Evolutionary conservation across 2,888 invertebrate species (phyloP).

Genomic region (Mechanitis messenoides): DNA sequence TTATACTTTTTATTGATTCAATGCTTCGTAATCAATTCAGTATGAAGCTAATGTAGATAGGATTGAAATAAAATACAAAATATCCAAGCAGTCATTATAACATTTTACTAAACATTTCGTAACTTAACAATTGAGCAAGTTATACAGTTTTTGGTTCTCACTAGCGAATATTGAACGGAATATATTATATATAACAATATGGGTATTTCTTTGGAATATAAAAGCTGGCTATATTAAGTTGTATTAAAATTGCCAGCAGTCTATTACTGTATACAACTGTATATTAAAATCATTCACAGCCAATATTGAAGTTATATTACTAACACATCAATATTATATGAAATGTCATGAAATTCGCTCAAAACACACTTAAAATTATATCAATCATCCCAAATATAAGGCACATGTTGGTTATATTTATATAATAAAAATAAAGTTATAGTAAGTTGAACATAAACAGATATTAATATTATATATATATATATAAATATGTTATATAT

Average conservation of each 20-base stretch:
- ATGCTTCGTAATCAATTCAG: too few relatives aligned
- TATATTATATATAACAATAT: not conserved
- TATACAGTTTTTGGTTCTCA: constrained; percentile 5
- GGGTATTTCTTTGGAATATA: constrained; percentile 27
- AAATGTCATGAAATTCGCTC: constrained; percentile 56
- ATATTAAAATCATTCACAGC: constrained; percentile 44
- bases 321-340: constrained; percentile 8
- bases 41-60: too few relatives aligned
- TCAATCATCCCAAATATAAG: too few relatives aligned
- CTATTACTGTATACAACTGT: not conserved
- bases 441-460: too few relatives aligned
- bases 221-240: not conserved
- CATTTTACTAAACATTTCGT: not conserved
- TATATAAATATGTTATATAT: too few relatives aligned
- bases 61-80: too few relatives aligned
- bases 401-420: too few relatives aligned
- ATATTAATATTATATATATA: too few relatives aligned
- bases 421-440: too few relatives aligned
- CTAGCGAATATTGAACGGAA: constrained; percentile 1
- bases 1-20: too few relatives aligned
- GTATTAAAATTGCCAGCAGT: too few relatives aligned
- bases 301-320: constrained; percentile 30
- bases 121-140: not conserved
- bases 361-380: constrained; percentile 18
- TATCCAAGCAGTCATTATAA: too few relatives aligned